phyloP scores from a whole-genome alignment of 2,113 vertebrate genomes.

The Platichthys stellatus region DNA sequence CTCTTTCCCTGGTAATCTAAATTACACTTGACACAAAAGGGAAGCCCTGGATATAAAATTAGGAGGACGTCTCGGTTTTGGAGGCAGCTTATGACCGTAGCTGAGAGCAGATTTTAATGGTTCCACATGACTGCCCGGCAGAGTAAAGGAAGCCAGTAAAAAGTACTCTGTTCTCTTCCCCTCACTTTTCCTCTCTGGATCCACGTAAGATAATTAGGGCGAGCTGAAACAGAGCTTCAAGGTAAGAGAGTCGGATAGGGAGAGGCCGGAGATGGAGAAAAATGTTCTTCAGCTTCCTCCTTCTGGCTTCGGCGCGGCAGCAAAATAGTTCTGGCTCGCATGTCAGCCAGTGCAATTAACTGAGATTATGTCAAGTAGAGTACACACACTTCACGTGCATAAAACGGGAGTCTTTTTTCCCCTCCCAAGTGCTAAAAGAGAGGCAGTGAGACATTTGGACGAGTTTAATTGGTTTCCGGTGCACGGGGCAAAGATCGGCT shows the following conservation, averaged over 20 bases:
- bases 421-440: constrained; percentile 9
- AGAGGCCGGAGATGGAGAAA: constrained; percentile 55
- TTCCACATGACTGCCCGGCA: constrained; percentile 64
- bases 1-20: constrained; percentile 45
- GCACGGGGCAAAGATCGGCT: constrained; percentile 41
- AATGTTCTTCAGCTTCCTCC: constrained; percentile 55
- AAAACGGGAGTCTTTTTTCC: constrained; percentile 27
- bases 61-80: constrained; percentile 58
- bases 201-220: constrained; percentile 71
- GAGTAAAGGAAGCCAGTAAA: constrained; percentile 62
- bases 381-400: constrained; percentile 43
- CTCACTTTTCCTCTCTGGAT: constrained; percentile 36
- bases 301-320: constrained; percentile 50
- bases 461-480: constrained; percentile 59
- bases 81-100: constrained; percentile 65
- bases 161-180: constrained; percentile 50
- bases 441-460: constrained; percentile 54
- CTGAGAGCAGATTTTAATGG: constrained; percentile 76
- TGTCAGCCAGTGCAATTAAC: constrained; percentile 69
- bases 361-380: constrained; percentile 69
- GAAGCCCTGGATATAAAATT: constrained; percentile 59
- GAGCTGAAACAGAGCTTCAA: constrained; percentile 68
- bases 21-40: constrained; percentile 54
- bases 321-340: constrained; percentile 40
- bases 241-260: constrained; percentile 54